phyloP scores from a whole-genome alignment of 2,113 vertebrate species.

The Pseudorasbora parva region DNA sequence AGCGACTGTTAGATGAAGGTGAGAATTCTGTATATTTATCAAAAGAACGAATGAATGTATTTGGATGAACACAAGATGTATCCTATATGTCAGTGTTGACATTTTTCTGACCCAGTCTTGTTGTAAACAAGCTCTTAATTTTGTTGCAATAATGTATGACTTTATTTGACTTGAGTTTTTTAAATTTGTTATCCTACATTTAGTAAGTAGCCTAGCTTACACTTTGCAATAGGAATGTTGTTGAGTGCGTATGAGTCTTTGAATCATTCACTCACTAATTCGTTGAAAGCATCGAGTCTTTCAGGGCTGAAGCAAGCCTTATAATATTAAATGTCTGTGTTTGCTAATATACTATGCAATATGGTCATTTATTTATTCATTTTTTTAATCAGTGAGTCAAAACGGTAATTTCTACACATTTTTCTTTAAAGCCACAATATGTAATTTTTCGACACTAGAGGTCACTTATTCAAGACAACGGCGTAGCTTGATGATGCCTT shows the following conservation, averaged over 20 bases:
- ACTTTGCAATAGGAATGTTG: neutral
- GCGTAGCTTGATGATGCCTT: no score
- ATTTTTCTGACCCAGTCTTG: neutral
- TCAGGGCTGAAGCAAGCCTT: neutral
- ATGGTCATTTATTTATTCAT: no score
- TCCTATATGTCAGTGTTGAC: neutral
- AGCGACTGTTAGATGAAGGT: slow-evolving; percentile 97
- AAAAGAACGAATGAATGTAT: neutral
- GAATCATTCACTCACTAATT: slow-evolving; percentile 1
- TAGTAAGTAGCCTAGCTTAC: no score
- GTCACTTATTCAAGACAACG: no score
- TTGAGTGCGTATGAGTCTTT: neutral
- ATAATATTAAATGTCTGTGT: neutral
- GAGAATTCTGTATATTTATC: slow-evolving; percentile 44
- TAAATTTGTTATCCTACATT: no score
- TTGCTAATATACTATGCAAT: neutral
- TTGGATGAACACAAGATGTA: neutral
- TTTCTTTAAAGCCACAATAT: neutral
- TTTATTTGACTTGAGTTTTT: neutral
- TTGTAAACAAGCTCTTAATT: neutral
- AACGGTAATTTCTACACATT: neutral
- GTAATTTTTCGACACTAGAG: no score
- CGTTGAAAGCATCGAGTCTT: neutral
- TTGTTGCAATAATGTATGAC: neutral
- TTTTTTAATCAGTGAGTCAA: no score